These are phyloP conservation scores for Ornithorhynchus anatinus DNA, from an alignment of 2,113 vertebrate genomes.

Conservation along the genomic window DNA sequence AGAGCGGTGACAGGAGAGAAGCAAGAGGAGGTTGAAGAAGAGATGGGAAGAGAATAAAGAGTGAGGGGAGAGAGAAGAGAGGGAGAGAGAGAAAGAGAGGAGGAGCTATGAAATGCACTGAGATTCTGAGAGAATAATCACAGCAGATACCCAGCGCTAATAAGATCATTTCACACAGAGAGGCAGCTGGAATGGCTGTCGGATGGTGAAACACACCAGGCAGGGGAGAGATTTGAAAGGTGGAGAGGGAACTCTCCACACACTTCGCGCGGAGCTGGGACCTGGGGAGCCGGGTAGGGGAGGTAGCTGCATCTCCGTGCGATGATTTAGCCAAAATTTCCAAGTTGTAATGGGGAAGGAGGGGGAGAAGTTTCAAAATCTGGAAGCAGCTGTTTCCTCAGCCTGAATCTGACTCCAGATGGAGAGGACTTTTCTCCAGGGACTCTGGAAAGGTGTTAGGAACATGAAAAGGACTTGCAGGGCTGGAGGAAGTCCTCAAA, in stretches of 20 bases:
- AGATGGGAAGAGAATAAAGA: neutral
- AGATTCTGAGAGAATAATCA: neutral
- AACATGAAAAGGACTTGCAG: too few relatives aligned
- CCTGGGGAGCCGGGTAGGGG: neutral
- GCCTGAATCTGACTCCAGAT: too few relatives aligned
- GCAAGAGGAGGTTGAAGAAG: neutral
- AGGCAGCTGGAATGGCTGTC: neutral
- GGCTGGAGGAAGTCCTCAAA: too few relatives aligned
- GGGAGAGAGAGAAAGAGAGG: neutral
- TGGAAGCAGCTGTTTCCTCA: neutral
- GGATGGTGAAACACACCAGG: fast-evolving
- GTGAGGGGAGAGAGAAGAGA: neutral
- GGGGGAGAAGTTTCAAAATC: neutral
- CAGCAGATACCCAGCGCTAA: neutral
- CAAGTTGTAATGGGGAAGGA: neutral
- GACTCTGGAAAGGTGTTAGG: too few relatives aligned
- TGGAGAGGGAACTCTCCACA: neutral
- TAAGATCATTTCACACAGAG: neutral
- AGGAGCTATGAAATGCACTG: neutral
- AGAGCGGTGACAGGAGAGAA: neutral
- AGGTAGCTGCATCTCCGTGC: neutral
- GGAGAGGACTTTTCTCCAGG: too few relatives aligned
- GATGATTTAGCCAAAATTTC: neutral
- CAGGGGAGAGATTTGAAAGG: neutral
- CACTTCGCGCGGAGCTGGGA: neutral